Evolutionary conservation across 2,888 invertebrate genomes (phyloP), one percentile per base, ranked within the genome.

Genomic region (Eupeodes luniger): DNA sequence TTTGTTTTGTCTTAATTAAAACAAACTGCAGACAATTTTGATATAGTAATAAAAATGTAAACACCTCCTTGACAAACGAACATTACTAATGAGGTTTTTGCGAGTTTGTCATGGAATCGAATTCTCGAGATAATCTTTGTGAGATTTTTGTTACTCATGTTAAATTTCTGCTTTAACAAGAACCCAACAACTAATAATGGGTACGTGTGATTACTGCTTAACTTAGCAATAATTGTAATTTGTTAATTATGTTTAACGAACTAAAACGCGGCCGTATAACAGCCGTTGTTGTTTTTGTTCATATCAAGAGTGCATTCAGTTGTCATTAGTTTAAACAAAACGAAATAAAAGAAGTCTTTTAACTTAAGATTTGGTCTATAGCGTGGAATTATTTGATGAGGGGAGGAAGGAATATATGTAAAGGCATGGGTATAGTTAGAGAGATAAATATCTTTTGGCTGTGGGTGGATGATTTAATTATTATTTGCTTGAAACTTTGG

Each of bases 211-310:
- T 36, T 59, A 59, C 59, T 59, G 59, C 27, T 59, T 62, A 72
- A 34, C 27, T 59, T 62, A 72, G 70, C 74, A 74, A 66, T 78
- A 78, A 85, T 88, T 77, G 78, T 81, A 85, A 85, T 88, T 88
- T 81, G 88, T 88, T 88, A 85, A 85, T 88, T 88, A 85, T 85
- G 88, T 88, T 88, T 81, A 88, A 88, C 88, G 88, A 88, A 81
- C 85, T 88, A 88, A 81, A 85, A 85, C 88, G 88, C 72, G 57
- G 44, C 75, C 47, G 47, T 49, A 49, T 85, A 88, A 85, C 74
- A 77, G 75, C 74, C 74, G n/a, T 5, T 14, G 4, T 44, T 34
- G 16, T 14, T 40, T 19, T 2, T 40, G 10, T 55, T 19, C 10
- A 47, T 44, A 47, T 34, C 19, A 59, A 27, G 27, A 47, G 27